These are phyloP conservation scores for Ashinkailepas kermadecensis DNA, from an alignment of 2,888 invertebrate species.

Conservation along the genomic window DNA sequence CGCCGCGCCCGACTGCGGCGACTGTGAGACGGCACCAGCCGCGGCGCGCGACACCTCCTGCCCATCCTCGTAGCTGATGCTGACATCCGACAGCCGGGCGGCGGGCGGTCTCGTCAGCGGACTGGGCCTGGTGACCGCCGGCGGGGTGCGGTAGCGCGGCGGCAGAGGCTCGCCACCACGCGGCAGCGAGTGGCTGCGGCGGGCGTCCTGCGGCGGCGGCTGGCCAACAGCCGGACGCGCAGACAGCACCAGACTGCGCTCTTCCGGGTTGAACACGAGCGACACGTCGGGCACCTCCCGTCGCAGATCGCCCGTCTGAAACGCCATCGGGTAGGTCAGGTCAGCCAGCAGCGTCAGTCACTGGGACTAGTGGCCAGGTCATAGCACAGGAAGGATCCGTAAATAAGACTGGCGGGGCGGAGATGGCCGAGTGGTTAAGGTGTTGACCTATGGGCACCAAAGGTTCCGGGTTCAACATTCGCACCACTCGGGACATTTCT, in stretches of 20 bases:
- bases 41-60: background rate
- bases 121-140: background rate
- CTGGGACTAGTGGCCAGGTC: no score
- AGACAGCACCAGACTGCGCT: background rate
- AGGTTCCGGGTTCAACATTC: no score
- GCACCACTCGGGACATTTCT: no score
- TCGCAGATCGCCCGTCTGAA: background rate
- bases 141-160: background rate
- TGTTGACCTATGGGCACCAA: background rate
- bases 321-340: no score
- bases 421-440: background rate
- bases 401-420: background rate
- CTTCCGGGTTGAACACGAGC: slow-evolving; percentile 1
- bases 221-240: background rate
- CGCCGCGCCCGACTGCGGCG: background rate
- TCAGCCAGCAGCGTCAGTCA: no score
- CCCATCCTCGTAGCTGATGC: background rate
- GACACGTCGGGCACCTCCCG: slow-evolving; percentile 1
- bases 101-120: background rate
- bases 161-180: background rate
- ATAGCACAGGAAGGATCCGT: no score
- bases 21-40: background rate
- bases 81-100: background rate
- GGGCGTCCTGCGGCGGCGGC: background rate
- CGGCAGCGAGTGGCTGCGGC: slow-evolving; percentile 1